A percentile compares a stretch with the other conserved stretches of the same genome.
Evolutionary conservation across 2,797 vertebrate species (phyloP).

Genomic region (Muscicapa comitata): DNA sequence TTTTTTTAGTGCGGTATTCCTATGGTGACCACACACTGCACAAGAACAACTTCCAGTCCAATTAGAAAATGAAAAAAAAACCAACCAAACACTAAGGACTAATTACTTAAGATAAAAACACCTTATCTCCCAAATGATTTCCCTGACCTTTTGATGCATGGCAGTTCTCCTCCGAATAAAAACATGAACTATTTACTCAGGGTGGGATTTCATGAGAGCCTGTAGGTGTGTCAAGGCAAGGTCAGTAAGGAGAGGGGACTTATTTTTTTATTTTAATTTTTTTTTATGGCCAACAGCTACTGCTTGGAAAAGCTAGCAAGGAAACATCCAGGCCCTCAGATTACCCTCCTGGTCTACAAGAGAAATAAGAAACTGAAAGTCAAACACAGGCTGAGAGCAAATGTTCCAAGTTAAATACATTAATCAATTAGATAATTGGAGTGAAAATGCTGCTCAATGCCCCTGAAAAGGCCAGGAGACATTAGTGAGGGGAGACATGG

Average conservation of each 20-base stretch:
- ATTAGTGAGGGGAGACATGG: accelerated
- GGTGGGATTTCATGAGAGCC: constrained; percentile 39
- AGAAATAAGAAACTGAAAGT: constrained; percentile 43
- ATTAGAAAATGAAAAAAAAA: not conserved
- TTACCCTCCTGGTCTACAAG: not conserved
- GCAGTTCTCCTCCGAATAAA: constrained; percentile 10
- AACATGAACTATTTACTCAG: constrained; percentile 13
- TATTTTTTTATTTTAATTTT: not conserved
- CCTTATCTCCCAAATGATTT: constrained; percentile 27
- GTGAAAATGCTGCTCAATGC: not conserved
- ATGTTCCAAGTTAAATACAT: constrained; percentile 10
- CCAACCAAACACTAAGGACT: not conserved
- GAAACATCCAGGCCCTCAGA: not conserved
- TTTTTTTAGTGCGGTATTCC: not conserved
- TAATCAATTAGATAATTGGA: constrained; percentile 26
- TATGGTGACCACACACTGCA: accelerated
- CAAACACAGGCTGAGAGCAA: constrained; percentile 21
- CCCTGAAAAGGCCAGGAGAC: not conserved
- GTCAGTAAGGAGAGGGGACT: not conserved
- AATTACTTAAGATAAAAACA: constrained; percentile 38
- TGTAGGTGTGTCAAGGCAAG: constrained; percentile 32
- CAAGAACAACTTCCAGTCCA: not conserved
- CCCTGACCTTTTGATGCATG: not conserved
- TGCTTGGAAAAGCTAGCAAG: not conserved
- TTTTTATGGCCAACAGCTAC: not conserved